Evolutionary conservation across 2,113 vertebrate genomes (phyloP), one percentile per base, ranked within the genome.

Genomic region (Anseranas semipalmata): DNA sequence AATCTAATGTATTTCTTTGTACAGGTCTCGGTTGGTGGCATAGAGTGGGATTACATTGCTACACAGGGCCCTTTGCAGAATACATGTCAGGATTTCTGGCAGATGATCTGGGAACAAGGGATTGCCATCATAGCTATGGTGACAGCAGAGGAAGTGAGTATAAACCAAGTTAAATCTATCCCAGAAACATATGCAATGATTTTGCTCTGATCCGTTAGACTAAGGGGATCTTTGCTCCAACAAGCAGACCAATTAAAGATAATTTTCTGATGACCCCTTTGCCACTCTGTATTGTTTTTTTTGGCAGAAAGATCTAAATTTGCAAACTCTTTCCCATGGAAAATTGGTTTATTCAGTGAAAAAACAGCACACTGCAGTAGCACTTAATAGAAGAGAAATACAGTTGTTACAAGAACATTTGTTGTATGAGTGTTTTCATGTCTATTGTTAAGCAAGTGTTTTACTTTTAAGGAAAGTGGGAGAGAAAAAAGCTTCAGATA

Each of bases 71-170:
- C 99, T 13, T 93, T 99, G 88, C 97, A 98, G 32, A 98, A 98
- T 73, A 99, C 99, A 4, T 99, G 99, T 90, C 99, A 98, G 94
- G 99, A 99, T 95, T 99, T 99, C 96, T 99, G 99, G 99, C 99
- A 99, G 98, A 99, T 99, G 99, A 98, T 99, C 85, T 99, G 99
- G 99, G 99, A 99, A 72, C 99, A 99, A 97, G 98, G 99, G 19
- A 98, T 99, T 85, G 97, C 99, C 9, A 99, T 99, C 85, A 99
- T 99, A 87, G 99, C 99, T 46, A 99, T 99, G 99, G 99, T 99
- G 84, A 99, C 99, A 0, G 99, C 98, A 12, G 99, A 99, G 88
- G 99, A 99, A 98, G 99, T 99, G 67, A 46, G 98, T 87, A 20
- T 30, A 46, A 58, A 2, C 24, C 15, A 32, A 41, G 41, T 32